These are phyloP conservation scores for Opisthograptis luteolata DNA, from an alignment of 2,888 invertebrate species.

Conservation along the genomic window DNA sequence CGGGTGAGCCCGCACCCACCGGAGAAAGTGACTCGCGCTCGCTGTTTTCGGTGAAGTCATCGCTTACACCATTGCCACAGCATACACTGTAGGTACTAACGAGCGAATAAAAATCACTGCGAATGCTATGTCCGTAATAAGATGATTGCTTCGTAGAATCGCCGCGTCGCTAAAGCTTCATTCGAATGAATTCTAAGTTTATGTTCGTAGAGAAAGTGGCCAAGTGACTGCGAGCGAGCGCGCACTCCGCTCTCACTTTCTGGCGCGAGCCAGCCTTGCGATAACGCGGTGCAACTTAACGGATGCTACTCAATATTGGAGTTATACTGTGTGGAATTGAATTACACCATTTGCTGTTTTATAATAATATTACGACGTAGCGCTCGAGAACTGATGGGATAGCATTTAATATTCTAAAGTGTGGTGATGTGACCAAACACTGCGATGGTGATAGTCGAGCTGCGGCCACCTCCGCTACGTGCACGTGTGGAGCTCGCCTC, in stretches of 20 bases:
- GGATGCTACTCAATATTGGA: no score
- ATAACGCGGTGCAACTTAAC: no score
- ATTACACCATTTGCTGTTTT: no score
- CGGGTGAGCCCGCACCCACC: conserved; percentile 11
- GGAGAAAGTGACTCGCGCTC: conserved; percentile 31
- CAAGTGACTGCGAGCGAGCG: neutral
- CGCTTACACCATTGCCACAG: conserved; percentile 18
- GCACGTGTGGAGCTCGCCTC: no score
- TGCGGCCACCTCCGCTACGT: no score
- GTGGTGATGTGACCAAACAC: no score
- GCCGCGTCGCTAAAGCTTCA: neutral
- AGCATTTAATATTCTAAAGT: no score
- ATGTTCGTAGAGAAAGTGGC: neutral
- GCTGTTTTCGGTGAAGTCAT: conserved; percentile 29
- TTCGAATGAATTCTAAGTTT: neutral
- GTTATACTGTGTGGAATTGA: no score
- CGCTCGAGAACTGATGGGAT: no score
- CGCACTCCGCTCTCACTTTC: conserved; percentile 42
- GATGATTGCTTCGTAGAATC: neutral
- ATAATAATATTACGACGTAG: no score
- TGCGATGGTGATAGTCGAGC: no score
- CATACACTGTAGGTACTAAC: no score
- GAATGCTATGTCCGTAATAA: neutral
- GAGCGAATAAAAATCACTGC: neutral
- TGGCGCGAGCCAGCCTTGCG: neutral